Percentiles rank a stretch among this genome's conserved stretches.
phyloP scores from a whole-genome alignment of 1,140 invertebrate genomes.

The Panagrolaimus sp. region DNA sequence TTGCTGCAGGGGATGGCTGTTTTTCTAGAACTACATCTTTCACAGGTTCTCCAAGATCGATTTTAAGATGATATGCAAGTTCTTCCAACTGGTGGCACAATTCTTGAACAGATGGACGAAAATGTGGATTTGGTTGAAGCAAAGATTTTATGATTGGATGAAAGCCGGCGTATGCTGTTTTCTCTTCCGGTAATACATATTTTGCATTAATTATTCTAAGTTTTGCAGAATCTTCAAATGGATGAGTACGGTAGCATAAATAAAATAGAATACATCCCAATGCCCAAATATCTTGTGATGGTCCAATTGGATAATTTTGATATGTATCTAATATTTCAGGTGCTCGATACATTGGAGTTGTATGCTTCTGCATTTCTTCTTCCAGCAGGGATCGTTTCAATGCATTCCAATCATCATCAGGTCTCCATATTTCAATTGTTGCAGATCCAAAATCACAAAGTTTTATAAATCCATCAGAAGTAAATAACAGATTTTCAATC shows the following conservation, averaged over 20 bases:
- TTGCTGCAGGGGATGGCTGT: background rate
- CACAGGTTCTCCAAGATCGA: slow-evolving; percentile 23
- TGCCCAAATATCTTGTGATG: slow-evolving; percentile 85
- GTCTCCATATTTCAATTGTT: slow-evolving; percentile 74
- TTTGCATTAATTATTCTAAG: slow-evolving; percentile 90
- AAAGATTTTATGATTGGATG: slow-evolving; percentile 74
- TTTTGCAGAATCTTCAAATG: slow-evolving; percentile 93
- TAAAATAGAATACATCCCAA: slow-evolving; percentile 89
- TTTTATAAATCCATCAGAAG: slow-evolving; percentile 76
- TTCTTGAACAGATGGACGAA: slow-evolving; percentile 70
- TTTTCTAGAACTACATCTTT: slow-evolving; percentile 1
- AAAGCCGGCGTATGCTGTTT: slow-evolving; percentile 74
- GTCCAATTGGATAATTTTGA: slow-evolving; percentile 84
- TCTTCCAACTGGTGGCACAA: slow-evolving; percentile 77
- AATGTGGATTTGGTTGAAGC: slow-evolving; percentile 71
- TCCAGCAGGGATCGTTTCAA: slow-evolving; percentile 83
- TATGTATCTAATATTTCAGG: slow-evolving; percentile 97
- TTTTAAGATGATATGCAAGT: slow-evolving; percentile 65
- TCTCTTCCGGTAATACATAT: slow-evolving; percentile 74
- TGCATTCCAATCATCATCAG: slow-evolving; percentile 82
- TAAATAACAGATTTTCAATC: slow-evolving; percentile 72
- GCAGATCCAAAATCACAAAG: slow-evolving; percentile 98
- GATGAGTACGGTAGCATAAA: slow-evolving; percentile 85
- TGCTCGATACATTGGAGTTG: slow-evolving; percentile 69
- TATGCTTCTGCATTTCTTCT: slow-evolving; percentile 73